Conservation (phyloP, 2,113 vertebrate genomes). For the Amphiprion percula region DNA sequence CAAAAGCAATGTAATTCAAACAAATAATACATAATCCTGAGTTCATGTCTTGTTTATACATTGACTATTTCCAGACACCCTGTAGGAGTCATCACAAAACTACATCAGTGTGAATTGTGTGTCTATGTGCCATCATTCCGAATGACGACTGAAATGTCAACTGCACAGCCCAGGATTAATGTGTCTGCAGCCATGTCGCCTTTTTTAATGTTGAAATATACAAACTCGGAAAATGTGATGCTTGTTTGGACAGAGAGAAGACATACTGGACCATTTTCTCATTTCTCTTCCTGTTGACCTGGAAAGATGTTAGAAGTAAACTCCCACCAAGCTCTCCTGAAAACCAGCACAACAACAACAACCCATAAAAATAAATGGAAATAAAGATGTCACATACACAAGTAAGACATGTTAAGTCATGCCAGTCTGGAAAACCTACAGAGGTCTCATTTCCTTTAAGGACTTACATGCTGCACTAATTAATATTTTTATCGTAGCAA, state of each 20-base stretch:
- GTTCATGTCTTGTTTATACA: neutral
- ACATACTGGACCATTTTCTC: slow-evolving; percentile 27
- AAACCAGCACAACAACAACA: slow-evolving; percentile 9
- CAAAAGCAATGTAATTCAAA: neutral
- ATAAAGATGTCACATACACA: slow-evolving; percentile 1
- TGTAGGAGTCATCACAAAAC: slow-evolving; percentile 8
- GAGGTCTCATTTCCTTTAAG: neutral
- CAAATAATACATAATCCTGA: neutral
- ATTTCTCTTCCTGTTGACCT: slow-evolving; percentile 28
- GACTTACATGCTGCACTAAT: neutral
- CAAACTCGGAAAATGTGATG: slow-evolving; percentile 29
- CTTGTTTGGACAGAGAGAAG: slow-evolving; percentile 49
- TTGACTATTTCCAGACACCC: slow-evolving; percentile 35
- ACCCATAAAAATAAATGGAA: neutral
- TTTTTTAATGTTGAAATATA: slow-evolving; percentile 39
- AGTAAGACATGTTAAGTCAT: neutral
- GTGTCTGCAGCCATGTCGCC: slow-evolving; percentile 35
- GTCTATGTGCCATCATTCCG: slow-evolving; percentile 6
- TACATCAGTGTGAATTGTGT: slow-evolving; percentile 24
- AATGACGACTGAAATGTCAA: slow-evolving; percentile 36
- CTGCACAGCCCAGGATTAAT: slow-evolving; percentile 9
- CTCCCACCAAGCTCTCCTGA: neutral
- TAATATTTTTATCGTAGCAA: no score
- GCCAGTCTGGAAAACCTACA: neutral
- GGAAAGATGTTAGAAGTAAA: slow-evolving; percentile 16